A percentile compares a stretch with the other conserved stretches of the same genome.
phyloP scores from a whole-genome alignment of 2,888 invertebrate species.

The Lottia gigantea region DNA sequence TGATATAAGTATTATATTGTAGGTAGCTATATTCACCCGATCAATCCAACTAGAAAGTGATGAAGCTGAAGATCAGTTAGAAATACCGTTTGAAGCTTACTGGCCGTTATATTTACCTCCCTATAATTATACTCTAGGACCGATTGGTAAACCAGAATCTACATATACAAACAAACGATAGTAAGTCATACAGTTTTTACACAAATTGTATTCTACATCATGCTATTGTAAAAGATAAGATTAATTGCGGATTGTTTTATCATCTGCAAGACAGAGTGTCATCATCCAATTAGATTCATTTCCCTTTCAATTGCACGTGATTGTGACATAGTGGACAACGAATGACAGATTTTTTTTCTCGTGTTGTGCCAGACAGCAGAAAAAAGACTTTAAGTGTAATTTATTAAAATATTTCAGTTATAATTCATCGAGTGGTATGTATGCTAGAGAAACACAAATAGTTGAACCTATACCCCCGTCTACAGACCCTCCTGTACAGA shows the following conservation, averaged over 20 bases:
- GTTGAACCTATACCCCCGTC: conserved; percentile 33
- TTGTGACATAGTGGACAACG: no score
- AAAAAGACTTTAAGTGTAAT: not conserved
- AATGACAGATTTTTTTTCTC: no score
- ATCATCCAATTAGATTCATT: no score
- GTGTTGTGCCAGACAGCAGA: no score
- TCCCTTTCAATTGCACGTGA: no score
- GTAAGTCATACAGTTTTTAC: conserved; percentile 28
- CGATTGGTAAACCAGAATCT: conserved; percentile 33
- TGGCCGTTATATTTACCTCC: conserved; percentile 32
- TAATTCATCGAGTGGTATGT: conserved; percentile 35
- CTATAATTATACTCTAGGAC: conserved; percentile 30
- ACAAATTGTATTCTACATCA: no score
- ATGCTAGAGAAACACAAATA: conserved; percentile 26
- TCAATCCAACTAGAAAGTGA: conserved; percentile 32
- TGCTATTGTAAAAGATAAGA: no score
- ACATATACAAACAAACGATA: conserved; percentile 30
- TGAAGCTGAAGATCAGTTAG: conserved; percentile 30
- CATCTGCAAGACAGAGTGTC: no score
- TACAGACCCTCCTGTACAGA: conserved; percentile 13
- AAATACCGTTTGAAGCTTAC: conserved; percentile 32
- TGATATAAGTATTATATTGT: conserved; percentile 13
- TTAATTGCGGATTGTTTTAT: no score
- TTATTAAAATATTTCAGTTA: conserved; percentile 23
- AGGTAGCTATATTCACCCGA: conserved; percentile 37